phyloP scores from a whole-genome alignment of 1,140 invertebrate species.

The Anastatus disparis region DNA sequence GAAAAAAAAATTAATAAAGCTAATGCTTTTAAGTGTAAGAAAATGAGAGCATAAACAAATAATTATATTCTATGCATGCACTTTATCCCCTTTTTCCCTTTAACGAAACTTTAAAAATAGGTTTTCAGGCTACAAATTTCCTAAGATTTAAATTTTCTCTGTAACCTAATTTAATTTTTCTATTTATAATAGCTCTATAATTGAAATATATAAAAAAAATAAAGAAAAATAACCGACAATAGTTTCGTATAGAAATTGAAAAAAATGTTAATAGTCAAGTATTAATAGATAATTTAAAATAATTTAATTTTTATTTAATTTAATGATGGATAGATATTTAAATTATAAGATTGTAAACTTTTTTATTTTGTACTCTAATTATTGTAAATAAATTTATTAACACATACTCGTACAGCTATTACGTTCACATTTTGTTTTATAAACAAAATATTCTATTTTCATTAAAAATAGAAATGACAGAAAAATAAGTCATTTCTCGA shows the following conservation, averaged over 20 bases:
- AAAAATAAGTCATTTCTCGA: neutral
- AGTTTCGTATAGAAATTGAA: no score
- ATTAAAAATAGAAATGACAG: neutral
- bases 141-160: neutral
- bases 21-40: constrained; percentile 38
- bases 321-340: constrained; percentile 1
- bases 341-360: constrained; percentile 14
- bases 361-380: constrained; percentile 37
- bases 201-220: no score
- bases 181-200: neutral
- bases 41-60: constrained; percentile 38
- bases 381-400: constrained; percentile 30
- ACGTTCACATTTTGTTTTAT: neutral
- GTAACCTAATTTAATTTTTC: neutral
- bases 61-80: constrained; percentile 43
- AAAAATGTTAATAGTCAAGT: neutral
- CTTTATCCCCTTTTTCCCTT: constrained; percentile 6
- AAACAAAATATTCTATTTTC: neutral
- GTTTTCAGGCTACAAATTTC: neutral
- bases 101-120: neutral
- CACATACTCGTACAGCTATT: neutral
- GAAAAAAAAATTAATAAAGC: neutral
- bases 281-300: neutral
- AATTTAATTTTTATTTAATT: constrained; percentile 15
- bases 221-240: no score